Base-by-base conservation (phyloP, 2,888 invertebrate species). In the Mythimna ferrago region DNA sequence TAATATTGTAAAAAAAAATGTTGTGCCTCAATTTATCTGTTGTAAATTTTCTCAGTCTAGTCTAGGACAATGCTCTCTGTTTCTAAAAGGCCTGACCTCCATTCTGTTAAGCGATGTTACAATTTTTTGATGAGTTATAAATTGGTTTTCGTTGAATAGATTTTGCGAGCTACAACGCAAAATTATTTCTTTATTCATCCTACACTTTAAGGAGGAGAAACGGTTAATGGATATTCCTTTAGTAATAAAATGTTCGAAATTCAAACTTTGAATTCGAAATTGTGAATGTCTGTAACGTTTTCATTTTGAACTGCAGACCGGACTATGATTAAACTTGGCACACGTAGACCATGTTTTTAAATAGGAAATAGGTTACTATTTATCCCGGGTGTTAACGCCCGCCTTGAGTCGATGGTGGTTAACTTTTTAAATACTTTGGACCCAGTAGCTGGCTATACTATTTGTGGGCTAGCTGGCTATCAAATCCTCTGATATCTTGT, bases 81-180 rank as follows among this genome's bases (percentile, higher is more conserved):
- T 61, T 68, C 2, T 48, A 38, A 48, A 48, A 61, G n/a, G 54
- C 11, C 32, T 62, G 6, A 53, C 44, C 57, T 63, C 32, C 9
- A 51, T 77, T 41, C 21, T 53, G 26, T n/a, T 51, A 56, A 61
- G 32, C 51, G 67, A 21, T 62, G 11, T 66, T 19, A 48, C 6
- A 60, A 14, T 21, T 35, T 51, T 44, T 62, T 62, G 21, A 62
- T 57, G 51, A 78, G 57, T 53, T 58, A 21, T 53, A 63, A 68
- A 69, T 74, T 48, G 69, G n/a, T 68, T 77, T 68, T 60, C 16
- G 14, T 32, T 38, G 44, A 57, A 62, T 26, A 78, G 61, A 62
- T 48, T 21, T 60, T 21, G 5, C 26, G 10, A 21, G 41, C n/a
- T 68, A 60, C 56, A 62, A 57, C 32, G 48, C 26, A 56, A 64